A percentile compares a stretch with the other conserved stretches of the same genome.
Evolutionary conservation across 2,113 vertebrate species (phyloP).

Genomic region (Terrapene triunguis): DNA sequence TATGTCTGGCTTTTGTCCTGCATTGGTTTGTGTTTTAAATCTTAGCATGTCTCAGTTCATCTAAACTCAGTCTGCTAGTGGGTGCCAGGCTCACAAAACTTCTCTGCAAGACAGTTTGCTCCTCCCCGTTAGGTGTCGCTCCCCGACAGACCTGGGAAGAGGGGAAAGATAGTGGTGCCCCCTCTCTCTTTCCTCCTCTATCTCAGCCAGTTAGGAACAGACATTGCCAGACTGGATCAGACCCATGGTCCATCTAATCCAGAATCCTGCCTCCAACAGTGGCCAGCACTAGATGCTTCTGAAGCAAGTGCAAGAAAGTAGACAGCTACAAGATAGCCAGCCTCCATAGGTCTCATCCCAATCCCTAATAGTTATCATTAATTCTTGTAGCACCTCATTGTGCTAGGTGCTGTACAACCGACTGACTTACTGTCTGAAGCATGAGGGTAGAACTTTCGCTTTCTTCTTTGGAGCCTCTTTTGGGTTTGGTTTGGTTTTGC

Average conservation of each 20-base stretch:
- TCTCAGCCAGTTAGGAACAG: too few relatives aligned
- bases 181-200: too few relatives aligned
- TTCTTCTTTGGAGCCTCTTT: neutral
- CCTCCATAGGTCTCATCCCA: neutral
- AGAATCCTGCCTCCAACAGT: too few relatives aligned
- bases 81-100: neutral
- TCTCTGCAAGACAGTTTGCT: neutral
- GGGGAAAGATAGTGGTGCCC: neutral
- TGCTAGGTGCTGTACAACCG: neutral
- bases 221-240: too few relatives aligned
- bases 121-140: neutral
- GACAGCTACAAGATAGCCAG: neutral
- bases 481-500: neutral
- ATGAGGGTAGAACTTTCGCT: neutral
- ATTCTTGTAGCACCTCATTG: neutral
- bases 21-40: neutral
- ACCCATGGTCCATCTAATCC: too few relatives aligned
- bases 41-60: neutral
- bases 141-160: neutral
- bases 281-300: too few relatives aligned
- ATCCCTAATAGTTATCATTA: neutral
- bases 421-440: neutral
- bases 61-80: neutral
- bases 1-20: too few relatives aligned
- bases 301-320: too few relatives aligned